Evolutionary conservation across 2,888 invertebrate genomes (phyloP), one percentile per base, ranked within the genome.

Genomic region (Andricus quercusramuli): DNA sequence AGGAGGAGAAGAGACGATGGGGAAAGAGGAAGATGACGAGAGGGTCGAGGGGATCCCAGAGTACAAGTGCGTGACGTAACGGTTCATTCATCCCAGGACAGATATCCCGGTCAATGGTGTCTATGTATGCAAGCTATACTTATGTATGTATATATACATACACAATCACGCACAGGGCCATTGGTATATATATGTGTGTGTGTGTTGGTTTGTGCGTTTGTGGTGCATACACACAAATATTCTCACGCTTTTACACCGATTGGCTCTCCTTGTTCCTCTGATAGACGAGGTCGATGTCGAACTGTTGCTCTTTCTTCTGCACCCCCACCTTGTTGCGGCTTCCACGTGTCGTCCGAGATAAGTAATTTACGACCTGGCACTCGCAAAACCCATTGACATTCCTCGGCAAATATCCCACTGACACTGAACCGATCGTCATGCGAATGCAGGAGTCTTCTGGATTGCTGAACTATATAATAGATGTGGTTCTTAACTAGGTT

Each of bases 31-130:
- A 83, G 82, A 85, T 85, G 85, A 78, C 76, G 83, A 68, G 83
- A 80, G 85, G 84, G 83, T 79, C 83, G 86, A 86, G 87, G 88
- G 88, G 86, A 86, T 86, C 88, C 85, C 89, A 89, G 91, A 89
- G 89, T 90, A 90, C 89, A 90, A 90, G 89, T 89, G 90, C 90
- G 90, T 91, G 91, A 91, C 91, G 91, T 91, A 91, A 91, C 90
- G 89, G 91, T 91, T 91, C 91, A 91, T 91, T 91, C 91, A 91
- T 91, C 91, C 90, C 89, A 88, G 88, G 90, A 90, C 90, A 91
- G 91, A 91, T 91, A 91, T 90, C 88, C 89, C 90, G 90, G 91
- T 91, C 91, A 91, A 91, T 91, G 91, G 90, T 90, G 88, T 89
- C 88, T 87, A 88, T 89, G 86, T 88, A 88, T 84, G 81, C 84